phyloP scores from a whole-genome alignment of 2,888 invertebrate species.

The Archips crataeganus region DNA sequence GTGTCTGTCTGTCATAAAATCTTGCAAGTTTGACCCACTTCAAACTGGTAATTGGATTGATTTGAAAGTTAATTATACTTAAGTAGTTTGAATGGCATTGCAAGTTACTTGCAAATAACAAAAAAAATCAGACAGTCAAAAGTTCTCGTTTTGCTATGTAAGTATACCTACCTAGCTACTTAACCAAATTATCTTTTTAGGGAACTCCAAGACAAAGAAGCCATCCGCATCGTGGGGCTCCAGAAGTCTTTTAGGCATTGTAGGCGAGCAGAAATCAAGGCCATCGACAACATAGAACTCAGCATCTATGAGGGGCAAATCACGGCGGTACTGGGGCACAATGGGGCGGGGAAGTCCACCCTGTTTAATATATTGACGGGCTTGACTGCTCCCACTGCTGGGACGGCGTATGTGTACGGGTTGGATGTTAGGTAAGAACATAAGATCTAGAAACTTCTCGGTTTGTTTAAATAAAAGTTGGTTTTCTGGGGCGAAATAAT shows the following conservation, averaged over 20 bases:
- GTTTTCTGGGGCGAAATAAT: no score
- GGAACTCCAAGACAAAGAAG: constrained; percentile 90
- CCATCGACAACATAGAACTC: constrained; percentile 91
- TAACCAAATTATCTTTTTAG: constrained; percentile 51
- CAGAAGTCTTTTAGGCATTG: constrained; percentile 90
- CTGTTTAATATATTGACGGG: constrained; percentile 94
- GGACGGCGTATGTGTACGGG: constrained; percentile 91
- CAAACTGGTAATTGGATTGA: no score
- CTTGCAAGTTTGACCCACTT: no score
- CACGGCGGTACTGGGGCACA: constrained; percentile 94
- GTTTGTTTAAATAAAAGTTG: no score
- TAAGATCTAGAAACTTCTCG: not conserved
- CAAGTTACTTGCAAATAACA: no score
- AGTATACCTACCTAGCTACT: no score
- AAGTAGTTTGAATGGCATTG: no score
- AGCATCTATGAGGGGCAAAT: constrained; percentile 95
- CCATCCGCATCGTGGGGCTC: constrained; percentile 90
- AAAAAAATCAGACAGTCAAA: no score
- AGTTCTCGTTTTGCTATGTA: no score
- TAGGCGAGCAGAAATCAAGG: constrained; percentile 89
- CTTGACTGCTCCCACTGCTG: constrained; percentile 90
- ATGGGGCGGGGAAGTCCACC: constrained; percentile 95
- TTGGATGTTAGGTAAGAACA: constrained; percentile 88
- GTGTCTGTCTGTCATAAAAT: no score
- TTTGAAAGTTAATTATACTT: no score